These are phyloP conservation scores for Heterotilapia buettikoferi DNA, from an alignment of 2,113 vertebrate genomes.

Conservation along the genomic window DNA sequence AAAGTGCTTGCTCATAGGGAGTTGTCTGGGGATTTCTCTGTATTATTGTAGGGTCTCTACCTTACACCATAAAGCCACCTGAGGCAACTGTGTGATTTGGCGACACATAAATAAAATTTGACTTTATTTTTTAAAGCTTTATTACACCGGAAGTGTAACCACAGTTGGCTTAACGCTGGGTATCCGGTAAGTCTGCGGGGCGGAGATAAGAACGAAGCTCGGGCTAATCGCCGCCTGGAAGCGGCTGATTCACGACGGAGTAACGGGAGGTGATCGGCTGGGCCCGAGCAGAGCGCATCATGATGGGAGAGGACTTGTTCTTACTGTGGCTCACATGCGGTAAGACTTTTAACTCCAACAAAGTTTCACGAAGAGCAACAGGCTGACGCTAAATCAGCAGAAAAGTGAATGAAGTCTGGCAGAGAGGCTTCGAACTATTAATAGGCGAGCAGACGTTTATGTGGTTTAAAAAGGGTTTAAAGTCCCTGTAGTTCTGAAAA, in stretches of 20 bases:
- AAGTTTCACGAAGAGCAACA: neutral
- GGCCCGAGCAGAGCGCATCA: neutral
- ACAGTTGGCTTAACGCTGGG: accelerated
- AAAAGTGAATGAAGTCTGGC: neutral
- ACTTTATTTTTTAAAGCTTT: neutral
- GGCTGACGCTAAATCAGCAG: neutral
- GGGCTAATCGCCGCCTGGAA: neutral
- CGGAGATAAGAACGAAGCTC: neutral
- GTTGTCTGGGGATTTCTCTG: neutral
- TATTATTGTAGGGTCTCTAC: neutral
- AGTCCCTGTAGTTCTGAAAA: neutral
- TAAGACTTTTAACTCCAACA: neutral
- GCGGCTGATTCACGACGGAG: neutral
- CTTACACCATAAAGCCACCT: neutral
- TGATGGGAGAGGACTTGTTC: neutral
- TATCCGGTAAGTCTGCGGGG: constrained; percentile 23
- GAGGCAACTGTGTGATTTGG: neutral
- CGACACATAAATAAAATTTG: neutral
- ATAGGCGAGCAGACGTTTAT: neutral
- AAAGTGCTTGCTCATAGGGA: neutral
- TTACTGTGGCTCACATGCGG: constrained; percentile 15
- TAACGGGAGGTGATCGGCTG: neutral
- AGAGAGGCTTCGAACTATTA: neutral
- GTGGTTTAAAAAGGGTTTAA: neutral
- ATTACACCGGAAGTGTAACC: neutral